These are phyloP conservation scores for Dendroctonus valens DNA, from an alignment of 1,140 invertebrate genomes.

Conservation along the genomic window DNA sequence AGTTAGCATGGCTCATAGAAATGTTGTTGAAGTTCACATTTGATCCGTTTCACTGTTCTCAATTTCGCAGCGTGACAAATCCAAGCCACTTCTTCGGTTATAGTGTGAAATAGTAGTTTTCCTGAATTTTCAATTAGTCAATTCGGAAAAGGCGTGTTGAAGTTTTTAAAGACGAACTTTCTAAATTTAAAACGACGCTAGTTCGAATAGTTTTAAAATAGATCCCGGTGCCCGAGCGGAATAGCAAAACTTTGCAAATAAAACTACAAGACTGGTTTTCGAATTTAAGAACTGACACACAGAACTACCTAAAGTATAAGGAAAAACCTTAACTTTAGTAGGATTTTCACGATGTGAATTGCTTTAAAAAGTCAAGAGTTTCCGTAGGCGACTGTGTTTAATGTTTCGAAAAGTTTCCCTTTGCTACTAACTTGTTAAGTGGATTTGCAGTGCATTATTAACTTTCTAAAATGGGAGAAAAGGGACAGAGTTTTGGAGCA, in stretches of 20 bases:
- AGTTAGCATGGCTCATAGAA: too few relatives aligned
- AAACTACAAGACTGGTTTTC: slow-evolving; percentile 17
- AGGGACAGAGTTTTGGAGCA: slow-evolving; percentile 4
- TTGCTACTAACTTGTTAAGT: slow-evolving; percentile 20
- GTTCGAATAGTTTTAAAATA: slow-evolving; percentile 30
- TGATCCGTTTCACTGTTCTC: not conserved
- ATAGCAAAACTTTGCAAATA: slow-evolving; percentile 24
- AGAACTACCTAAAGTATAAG: slow-evolving; percentile 5
- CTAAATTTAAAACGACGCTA: slow-evolving; percentile 30
- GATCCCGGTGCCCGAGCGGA: slow-evolving; percentile 5
- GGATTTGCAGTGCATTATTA: slow-evolving; percentile 28
- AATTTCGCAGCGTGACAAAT: too few relatives aligned
- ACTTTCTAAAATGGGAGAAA: slow-evolving; percentile 25
- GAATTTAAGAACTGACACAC: slow-evolving; percentile 20
- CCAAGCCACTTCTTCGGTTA: not conserved
- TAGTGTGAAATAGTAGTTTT: not conserved
- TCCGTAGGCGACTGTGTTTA: slow-evolving; percentile 17
- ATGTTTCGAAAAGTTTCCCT: slow-evolving; percentile 28
- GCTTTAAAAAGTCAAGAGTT: slow-evolving; percentile 14
- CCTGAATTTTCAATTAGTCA: slow-evolving; percentile 11
- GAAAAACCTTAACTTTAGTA: slow-evolving; percentile 13
- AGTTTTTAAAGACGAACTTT: slow-evolving; percentile 24
- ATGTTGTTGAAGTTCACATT: too few relatives aligned
- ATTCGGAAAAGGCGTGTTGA: slow-evolving; percentile 18
- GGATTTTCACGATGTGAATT: slow-evolving; percentile 26